Conservation (phyloP, 2,113 vertebrate species). For the Gnathonemus echidnorhynchus region DNA sequence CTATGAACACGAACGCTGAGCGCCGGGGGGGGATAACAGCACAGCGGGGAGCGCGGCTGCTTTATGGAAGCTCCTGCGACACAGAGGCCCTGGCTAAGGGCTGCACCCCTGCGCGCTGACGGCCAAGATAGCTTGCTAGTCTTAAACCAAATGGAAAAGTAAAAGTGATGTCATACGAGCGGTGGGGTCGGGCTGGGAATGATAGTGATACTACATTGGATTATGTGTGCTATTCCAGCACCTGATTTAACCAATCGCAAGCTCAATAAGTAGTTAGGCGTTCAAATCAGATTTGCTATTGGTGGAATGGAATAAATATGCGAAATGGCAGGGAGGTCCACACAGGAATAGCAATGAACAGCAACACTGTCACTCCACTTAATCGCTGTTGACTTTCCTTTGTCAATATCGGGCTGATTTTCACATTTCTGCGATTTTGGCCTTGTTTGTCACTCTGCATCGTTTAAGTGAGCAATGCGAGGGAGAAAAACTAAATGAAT, state of each 20-base stretch:
- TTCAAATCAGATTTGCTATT: background rate
- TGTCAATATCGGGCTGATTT: background rate
- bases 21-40: background rate
- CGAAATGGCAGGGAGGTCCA: background rate
- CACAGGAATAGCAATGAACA: background rate
- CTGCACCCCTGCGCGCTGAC: background rate
- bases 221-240: background rate
- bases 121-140: background rate
- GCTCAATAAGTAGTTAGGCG: slow-evolving; percentile 4
- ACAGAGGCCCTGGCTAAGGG: background rate
- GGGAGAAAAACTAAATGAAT: background rate
- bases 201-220: background rate
- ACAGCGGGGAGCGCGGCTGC: background rate
- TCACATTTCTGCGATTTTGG: background rate
- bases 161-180: background rate
- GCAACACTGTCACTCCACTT: background rate
- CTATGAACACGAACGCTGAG: background rate
- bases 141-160: background rate
- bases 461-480: background rate
- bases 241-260: background rate
- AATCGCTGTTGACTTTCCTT: background rate
- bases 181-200: background rate
- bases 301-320: background rate
- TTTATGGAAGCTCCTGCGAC: background rate
- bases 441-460: background rate